A percentile compares a stretch with the other conserved stretches of the same genome.
Evolutionary conservation across 2,888 invertebrate genomes (phyloP).

Genomic region (Pomacea canaliculata): DNA sequence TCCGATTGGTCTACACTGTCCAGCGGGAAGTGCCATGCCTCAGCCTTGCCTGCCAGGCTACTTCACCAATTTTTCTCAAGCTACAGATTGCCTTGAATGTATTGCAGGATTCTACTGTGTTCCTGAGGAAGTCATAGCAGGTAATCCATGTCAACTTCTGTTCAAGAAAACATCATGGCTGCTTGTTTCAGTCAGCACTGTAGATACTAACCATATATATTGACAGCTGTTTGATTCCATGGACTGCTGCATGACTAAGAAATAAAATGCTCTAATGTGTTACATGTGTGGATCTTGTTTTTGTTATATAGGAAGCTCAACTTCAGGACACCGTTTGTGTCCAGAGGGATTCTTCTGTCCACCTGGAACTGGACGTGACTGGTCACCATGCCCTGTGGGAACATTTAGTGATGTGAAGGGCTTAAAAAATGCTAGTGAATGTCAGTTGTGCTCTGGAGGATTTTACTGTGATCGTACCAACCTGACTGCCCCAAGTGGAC

Average conservation of each 20-base stretch:
- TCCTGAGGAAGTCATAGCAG: constrained; percentile 61
- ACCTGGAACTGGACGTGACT: constrained; percentile 62
- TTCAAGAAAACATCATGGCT: too few relatives aligned
- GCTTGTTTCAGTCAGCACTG: not conserved
- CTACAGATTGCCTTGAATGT: constrained; percentile 55
- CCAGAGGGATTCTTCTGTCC: constrained; percentile 64
- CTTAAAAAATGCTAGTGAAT: constrained; percentile 46
- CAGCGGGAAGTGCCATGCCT: constrained; percentile 55
- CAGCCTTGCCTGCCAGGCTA: constrained; percentile 62
- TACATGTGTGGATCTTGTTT: not conserved
- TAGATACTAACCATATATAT: too few relatives aligned
- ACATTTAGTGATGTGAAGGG: constrained; percentile 64
- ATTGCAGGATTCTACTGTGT: constrained; percentile 66
- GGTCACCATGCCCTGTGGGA: constrained; percentile 62
- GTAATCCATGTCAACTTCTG: constrained; percentile 32
- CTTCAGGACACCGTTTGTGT: constrained; percentile 60
- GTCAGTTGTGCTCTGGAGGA: constrained; percentile 58
- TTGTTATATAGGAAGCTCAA: constrained; percentile 50
- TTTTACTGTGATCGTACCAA: constrained; percentile 59
- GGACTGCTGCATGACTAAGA: too few relatives aligned
- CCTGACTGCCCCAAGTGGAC: constrained; percentile 58
- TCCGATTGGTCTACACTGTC: constrained; percentile 65
- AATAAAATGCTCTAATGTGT: too few relatives aligned
- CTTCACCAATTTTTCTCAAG: constrained; percentile 63
- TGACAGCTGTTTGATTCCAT: too few relatives aligned